Conservation (phyloP, 2,113 vertebrate genomes). For the Lepisosteus oculatus region DNA sequence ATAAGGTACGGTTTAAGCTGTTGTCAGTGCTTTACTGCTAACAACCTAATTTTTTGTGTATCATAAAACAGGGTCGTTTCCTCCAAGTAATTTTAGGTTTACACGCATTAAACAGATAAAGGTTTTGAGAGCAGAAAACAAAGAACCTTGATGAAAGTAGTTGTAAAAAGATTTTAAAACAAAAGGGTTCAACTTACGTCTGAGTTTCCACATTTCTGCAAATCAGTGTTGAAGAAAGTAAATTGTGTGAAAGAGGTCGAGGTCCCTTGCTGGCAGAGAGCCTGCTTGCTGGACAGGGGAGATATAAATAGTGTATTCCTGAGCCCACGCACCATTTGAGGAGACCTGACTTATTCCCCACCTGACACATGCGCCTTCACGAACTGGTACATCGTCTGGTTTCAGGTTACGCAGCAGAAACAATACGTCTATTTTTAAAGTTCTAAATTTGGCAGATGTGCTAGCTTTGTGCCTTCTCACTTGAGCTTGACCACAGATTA, state of each 20-base stretch:
- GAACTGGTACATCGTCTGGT: slow-evolving; percentile 19
- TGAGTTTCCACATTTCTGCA: slow-evolving; percentile 56
- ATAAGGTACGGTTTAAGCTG: no score
- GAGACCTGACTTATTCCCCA: slow-evolving; percentile 14
- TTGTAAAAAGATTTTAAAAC: no score
- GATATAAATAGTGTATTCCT: slow-evolving; percentile 44
- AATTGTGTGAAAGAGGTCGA: neutral
- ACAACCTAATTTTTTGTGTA: no score
- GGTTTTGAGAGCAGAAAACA: no score
- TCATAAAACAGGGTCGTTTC: no score
- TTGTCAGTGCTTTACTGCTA: no score
- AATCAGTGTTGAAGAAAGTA: neutral
- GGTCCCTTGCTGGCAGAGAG: neutral
- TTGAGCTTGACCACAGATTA: no score
- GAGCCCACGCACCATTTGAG: slow-evolving; percentile 17
- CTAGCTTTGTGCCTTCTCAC: no score
- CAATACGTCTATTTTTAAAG: slow-evolving; percentile 43
- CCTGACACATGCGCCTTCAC: neutral
- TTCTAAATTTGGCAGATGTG: neutral
- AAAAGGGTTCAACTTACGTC: slow-evolving; percentile 47
- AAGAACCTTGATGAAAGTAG: no score
- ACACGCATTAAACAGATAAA: no score
- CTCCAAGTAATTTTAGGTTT: no score
- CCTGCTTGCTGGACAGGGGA: slow-evolving; percentile 26
- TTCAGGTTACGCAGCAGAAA: slow-evolving; percentile 44